Conservation (phyloP, 2,797 vertebrate genomes). For the Epinephelus coioides region DNA sequence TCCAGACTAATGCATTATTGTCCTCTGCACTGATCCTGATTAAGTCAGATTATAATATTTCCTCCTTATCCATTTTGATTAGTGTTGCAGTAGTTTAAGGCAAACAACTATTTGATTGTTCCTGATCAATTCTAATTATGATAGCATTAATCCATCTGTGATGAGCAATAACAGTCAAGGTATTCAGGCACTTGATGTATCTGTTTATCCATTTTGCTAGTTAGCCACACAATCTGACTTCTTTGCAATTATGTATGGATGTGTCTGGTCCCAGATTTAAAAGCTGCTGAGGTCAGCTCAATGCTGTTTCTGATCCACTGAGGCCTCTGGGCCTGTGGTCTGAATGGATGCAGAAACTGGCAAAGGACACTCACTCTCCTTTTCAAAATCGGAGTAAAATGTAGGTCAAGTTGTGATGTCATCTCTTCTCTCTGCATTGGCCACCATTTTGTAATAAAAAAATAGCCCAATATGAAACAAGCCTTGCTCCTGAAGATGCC, state of each 20-base stretch:
- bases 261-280: constrained; percentile 53
- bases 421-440: constrained; percentile 62
- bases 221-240: constrained; percentile 42
- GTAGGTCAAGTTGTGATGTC: constrained; percentile 78
- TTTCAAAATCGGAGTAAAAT: constrained; percentile 70
- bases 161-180: constrained; percentile 30
- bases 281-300: constrained; percentile 65
- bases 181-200: constrained; percentile 40
- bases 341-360: constrained; percentile 56
- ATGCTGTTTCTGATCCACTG: constrained; percentile 55
- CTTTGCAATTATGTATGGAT: constrained; percentile 51
- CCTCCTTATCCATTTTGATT: constrained; percentile 31
- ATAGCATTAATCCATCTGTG: constrained; percentile 18
- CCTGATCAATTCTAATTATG: constrained; percentile 18
- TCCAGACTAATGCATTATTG: constrained; percentile 19
- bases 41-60: constrained; percentile 30
- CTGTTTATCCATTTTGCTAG: constrained; percentile 46
- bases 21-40: constrained; percentile 27
- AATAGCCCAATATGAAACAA: constrained; percentile 8
- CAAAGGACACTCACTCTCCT: constrained; percentile 58
- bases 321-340: constrained; percentile 45
- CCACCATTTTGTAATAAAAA: constrained; percentile 69
- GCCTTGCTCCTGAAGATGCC: not conserved
- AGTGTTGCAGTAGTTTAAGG: constrained; percentile 12
- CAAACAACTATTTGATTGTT: constrained; percentile 15